These are phyloP conservation scores for Ceratina calcarata DNA, from an alignment of 1,140 invertebrate species.

Conservation along the genomic window DNA sequence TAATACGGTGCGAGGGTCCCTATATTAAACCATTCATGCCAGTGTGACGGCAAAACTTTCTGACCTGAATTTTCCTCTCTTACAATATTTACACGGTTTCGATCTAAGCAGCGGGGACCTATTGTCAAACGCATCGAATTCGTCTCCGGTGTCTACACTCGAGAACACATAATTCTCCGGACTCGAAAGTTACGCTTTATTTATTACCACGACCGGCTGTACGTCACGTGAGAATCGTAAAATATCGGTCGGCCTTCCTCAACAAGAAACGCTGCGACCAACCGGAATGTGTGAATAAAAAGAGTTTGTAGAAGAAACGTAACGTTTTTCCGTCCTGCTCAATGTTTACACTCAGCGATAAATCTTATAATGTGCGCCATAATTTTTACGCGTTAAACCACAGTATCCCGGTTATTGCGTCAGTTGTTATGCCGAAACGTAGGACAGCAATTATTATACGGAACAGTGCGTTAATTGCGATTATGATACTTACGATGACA, in stretches of 20 bases:
- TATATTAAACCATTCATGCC: constrained; percentile 22
- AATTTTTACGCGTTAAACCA: no score
- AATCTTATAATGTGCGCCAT: no score
- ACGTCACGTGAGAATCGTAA: constrained; percentile 31
- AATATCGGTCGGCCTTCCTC: neutral
- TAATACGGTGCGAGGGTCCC: neutral
- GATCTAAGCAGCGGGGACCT: constrained; percentile 56
- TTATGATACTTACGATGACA: no score
- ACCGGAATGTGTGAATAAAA: constrained; percentile 7
- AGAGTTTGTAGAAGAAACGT: neutral
- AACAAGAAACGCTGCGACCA: no score
- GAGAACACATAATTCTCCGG: neutral
- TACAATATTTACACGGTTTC: constrained; percentile 63
- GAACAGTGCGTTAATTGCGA: no score
- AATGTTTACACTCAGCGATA: neutral
- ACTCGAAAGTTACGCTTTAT: constrained; percentile 34
- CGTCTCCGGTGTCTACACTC: constrained; percentile 36
- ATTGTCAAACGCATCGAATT: constrained; percentile 53
- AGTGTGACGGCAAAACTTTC: constrained; percentile 59
- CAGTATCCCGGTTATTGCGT: no score
- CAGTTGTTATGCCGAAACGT: no score
- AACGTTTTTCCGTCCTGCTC: neutral
- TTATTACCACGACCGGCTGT: constrained; percentile 36
- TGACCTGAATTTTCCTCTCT: constrained; percentile 70
- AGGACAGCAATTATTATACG: no score